Base-by-base conservation (phyloP, 2,797 vertebrate genomes). In the Peromyscus aztecus region DNA sequence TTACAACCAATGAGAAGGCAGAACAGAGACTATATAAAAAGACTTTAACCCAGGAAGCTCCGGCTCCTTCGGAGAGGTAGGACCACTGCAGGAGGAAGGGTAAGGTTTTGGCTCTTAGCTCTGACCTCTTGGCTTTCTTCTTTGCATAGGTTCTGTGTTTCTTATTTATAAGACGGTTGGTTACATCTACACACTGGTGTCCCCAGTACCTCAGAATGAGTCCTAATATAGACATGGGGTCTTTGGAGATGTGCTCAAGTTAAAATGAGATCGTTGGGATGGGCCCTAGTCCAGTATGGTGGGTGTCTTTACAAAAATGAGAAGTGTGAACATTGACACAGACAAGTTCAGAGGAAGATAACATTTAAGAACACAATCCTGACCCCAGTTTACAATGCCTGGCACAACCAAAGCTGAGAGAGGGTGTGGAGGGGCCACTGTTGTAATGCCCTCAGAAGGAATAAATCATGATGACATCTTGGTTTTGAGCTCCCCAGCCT, bases 401-500 rank as follows among this genome's bases (percentile, higher is more conserved):
- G 61, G 21, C 71, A 23, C 49, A 65, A 10, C n/a, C 10, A 40
- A 92, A 93, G 19, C 12, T 2, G 10, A 12, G 40, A 91, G 63
- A 77, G 4, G 10, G 10, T 3, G 0, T 0, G 6, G 7, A 14
- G 17, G 6, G 23, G 65, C n/a, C 61, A 14, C 12, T 65, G 17
- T 76, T 65, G 23, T 71, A 40, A 40, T 7, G 24, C n/a, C 34
- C 67, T 87, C 14, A 11, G n/a, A 21, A 73, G 67, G 24, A 57
- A 40, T 40, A n/a, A 73, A 29, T 8, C 85, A 57, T 0, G n/a
- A 37, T 12, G n/a, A 19, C 24, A n/a, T 29, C 49, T 55, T n/a
- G 31, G 49, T 34, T 52, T n/a, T 80, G 49, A 55, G 2, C 49
- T 80, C 34, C 31, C 34, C 8, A 63, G 27, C 34, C 40, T 92